These are phyloP conservation scores for Drosophila aff. DNA, from an alignment of 1,140 invertebrate genomes.

Conservation along the genomic window DNA sequence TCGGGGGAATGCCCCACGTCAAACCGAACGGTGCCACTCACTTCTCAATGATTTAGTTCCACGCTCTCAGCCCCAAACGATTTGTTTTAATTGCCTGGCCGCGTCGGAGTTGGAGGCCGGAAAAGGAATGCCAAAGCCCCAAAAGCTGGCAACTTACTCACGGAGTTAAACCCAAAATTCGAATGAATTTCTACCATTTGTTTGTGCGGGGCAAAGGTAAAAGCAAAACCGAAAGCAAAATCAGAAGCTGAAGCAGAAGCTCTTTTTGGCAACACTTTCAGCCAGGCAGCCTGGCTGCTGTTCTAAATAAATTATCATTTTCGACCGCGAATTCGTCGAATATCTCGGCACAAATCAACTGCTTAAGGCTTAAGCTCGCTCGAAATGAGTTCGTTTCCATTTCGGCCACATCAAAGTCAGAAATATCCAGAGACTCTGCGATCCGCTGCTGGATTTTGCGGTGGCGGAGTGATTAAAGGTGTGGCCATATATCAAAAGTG, in stretches of 20 bases:
- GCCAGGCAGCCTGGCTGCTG: constrained; percentile 18
- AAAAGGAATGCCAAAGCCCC: constrained; percentile 50
- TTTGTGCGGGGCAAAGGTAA: constrained; percentile 5
- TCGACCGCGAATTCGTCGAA: constrained; percentile 69
- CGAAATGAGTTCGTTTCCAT: constrained; percentile 69
- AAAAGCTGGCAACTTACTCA: constrained; percentile 67
- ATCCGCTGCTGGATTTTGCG: constrained; percentile 61
- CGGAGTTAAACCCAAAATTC: constrained; percentile 72
- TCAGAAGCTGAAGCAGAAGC: constrained; percentile 73
- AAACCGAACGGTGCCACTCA: constrained; percentile 42
- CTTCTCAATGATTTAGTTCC: constrained; percentile 62
- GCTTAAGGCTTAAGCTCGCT: constrained; percentile 72
- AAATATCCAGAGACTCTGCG: neutral
- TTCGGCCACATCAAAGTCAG: constrained; percentile 74
- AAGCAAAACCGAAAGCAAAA: constrained; percentile 12
- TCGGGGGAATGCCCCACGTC: constrained; percentile 52
- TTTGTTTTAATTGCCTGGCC: constrained; percentile 72
- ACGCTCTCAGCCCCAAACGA: constrained; percentile 27
- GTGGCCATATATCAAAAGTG: constrained; percentile 80
- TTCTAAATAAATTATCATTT: constrained; percentile 84
- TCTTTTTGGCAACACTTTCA: constrained; percentile 59
- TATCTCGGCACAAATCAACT: constrained; percentile 80
- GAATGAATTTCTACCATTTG: constrained; percentile 69
- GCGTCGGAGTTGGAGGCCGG: constrained; percentile 3
- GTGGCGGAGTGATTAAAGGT: constrained; percentile 82